Conservation (phyloP, 2,888 invertebrate species). For the Cristatella mucedo region DNA sequence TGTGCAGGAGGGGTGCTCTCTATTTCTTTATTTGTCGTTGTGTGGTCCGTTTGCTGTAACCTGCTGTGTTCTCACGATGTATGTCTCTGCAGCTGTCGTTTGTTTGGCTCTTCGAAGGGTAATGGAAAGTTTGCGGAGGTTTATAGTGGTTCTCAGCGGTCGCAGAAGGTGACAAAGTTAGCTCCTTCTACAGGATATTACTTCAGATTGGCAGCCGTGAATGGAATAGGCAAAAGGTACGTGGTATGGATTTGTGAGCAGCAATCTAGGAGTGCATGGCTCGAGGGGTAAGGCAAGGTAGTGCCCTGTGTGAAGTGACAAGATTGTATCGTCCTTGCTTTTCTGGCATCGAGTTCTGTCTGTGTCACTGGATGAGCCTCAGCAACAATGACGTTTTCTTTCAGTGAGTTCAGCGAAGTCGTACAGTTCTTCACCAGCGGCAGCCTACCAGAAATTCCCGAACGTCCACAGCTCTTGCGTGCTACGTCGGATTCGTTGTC, state of each 20-base stretch:
- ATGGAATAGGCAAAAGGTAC: slow-evolving; percentile 56
- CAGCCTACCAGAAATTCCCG: slow-evolving; percentile 60
- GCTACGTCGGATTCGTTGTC: slow-evolving; percentile 50
- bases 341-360: no score
- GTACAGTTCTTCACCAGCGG: slow-evolving; percentile 52
- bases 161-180: slow-evolving; percentile 58
- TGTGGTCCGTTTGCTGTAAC: slow-evolving; percentile 1
- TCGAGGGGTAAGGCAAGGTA: no score
- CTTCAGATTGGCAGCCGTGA: slow-evolving; percentile 66
- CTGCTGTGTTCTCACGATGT: no score
- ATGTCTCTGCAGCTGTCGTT: no score
- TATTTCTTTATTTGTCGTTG: not conserved
- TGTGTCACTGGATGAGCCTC: no score
- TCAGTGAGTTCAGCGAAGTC: slow-evolving; percentile 35
- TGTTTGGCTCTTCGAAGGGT: no score
- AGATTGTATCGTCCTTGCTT: no score
- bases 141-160: slow-evolving; percentile 55
- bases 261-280: no score
- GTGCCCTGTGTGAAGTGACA: no score
- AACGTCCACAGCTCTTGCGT: slow-evolving; percentile 54
- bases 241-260: no score
- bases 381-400: no score
- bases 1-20: not conserved
- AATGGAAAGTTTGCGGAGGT: slow-evolving; percentile 54
- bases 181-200: slow-evolving; percentile 62